A percentile compares a stretch with the other conserved stretches of the same genome.
Conservation (phyloP, 2,888 invertebrate genomes). For the Drosophila nigricruria region DNA sequence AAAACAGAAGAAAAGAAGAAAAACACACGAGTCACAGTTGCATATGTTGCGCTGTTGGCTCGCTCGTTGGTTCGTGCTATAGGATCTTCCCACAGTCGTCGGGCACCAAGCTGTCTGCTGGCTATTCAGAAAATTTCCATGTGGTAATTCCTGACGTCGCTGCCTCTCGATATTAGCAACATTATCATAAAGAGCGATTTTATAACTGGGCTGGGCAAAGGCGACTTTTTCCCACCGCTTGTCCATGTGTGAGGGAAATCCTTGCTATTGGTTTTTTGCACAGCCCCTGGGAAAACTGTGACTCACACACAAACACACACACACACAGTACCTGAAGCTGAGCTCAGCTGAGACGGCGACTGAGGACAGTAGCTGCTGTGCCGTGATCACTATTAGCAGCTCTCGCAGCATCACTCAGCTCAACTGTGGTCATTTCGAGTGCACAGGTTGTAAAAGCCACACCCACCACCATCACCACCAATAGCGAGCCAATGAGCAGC, state of each 20-base stretch:
- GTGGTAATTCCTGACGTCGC: conserved; percentile 36
- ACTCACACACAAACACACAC: conserved; percentile 24
- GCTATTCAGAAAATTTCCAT: conserved; percentile 65
- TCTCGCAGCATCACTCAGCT: conserved; percentile 13
- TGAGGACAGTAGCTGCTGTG: conserved; percentile 42
- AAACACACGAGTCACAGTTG: conserved; percentile 68
- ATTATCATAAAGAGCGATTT: conserved; percentile 62
- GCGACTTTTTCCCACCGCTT: conserved; percentile 53
- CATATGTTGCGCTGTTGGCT: conserved; percentile 61
- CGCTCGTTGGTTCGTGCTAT: conserved; percentile 57
- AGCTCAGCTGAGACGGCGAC: neutral
- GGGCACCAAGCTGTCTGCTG: conserved; percentile 60
- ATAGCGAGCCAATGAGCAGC: conserved; percentile 14
- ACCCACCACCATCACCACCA: conserved; percentile 24
- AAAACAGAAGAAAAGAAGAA: conserved; percentile 1
- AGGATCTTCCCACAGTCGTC: conserved; percentile 52
- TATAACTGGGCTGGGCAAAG: conserved; percentile 66
- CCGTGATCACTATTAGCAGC: conserved; percentile 36
- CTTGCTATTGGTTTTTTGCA: conserved; percentile 69
- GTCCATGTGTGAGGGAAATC: conserved; percentile 65
- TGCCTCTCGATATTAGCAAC: conserved; percentile 37
- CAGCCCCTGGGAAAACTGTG: conserved; percentile 54
- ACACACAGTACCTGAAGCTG: conserved; percentile 22
- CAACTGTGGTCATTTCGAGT: conserved; percentile 73
- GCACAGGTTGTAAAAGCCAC: conserved; percentile 72